Evolutionary conservation across 2,888 invertebrate genomes (phyloP), one percentile per base, ranked within the genome.

Genomic region (Hemithea aestivaria): DNA sequence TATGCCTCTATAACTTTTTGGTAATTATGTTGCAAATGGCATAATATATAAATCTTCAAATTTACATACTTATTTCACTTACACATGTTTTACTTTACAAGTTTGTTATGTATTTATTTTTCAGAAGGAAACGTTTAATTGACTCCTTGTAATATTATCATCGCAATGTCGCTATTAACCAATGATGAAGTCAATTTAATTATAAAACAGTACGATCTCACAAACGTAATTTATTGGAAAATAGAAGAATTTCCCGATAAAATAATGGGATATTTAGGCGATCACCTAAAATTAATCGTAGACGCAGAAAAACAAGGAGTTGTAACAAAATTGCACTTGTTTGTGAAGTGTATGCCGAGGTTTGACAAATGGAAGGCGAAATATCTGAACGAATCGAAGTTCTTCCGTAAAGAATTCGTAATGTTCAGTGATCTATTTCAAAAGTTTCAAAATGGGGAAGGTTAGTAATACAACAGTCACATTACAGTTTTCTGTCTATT

Each of bases 271-370:
- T 77, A 77, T 51, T 61, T 83, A 20, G 80, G 82, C 23, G 84
- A 87, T 35, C 81, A 87, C 53, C 53, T 84, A 6, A 73, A 63
- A 34, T 51, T 85, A 12, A 59, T 45, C 16, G 48, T 80, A 22
- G 50, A 63, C 34, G 65, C 66, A 5, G 58, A 67, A 30, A 26
- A 27, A 1, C 37, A 61, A 11, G 62, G 54, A 11, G 35, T 39
- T 3, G 50, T 37, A 20, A 52, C 60, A 1, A 52, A 59, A n/a
- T 37, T 75, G 1, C 62, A 60, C 10, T 88, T 90, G 43, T 92
- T 92, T 55, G 71, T 90, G 0, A 92, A 92, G 64, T 80, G 87
- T 5, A 69, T 90, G 34, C 91, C 92, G 0, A 72, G 71, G 38
- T 80, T 79, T 7, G 75, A 89, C 29, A 60, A 71, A 7, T 88